Conservation (phyloP, 2,888 invertebrate species). For the Laothoe populi region DNA sequence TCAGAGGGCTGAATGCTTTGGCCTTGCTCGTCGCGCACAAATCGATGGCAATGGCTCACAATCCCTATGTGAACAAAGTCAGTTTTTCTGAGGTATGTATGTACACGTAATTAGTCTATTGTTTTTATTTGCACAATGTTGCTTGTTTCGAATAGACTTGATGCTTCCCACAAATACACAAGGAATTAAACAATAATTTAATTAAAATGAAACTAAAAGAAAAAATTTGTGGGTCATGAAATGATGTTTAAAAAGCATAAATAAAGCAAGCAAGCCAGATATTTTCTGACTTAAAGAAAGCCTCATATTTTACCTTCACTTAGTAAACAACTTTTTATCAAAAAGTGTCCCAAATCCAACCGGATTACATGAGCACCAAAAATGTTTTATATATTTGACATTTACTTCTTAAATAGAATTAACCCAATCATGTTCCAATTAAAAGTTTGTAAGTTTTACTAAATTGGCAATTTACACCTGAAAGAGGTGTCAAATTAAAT, state of each 20-base stretch:
- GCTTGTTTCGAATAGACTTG: too few species aligned
- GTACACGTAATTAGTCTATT: background rate
- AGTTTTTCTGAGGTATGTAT: constrained; percentile 78
- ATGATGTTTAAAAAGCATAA: too few species aligned
- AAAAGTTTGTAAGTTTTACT: constrained; percentile 4
- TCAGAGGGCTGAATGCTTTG: constrained; percentile 82
- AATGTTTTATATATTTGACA: background rate
- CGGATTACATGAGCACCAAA: background rate
- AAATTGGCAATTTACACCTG: constrained; percentile 13
- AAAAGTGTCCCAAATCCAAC: background rate
- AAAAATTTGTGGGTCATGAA: too few species aligned
- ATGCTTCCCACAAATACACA: too few species aligned
- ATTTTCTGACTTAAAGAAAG: too few species aligned
- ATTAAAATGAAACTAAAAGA: too few species aligned
- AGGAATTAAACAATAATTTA: too few species aligned
- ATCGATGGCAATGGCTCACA: constrained; percentile 85
- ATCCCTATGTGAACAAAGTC: constrained; percentile 84
- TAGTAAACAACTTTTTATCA: too few species aligned
- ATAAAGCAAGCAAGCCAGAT: too few species aligned
- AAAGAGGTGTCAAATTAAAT: constrained; percentile 1
- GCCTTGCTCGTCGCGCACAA: constrained; percentile 84
- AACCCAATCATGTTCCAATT: background rate
- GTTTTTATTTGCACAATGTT: too few species aligned
- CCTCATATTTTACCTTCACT: too few species aligned
- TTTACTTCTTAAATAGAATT: constrained; percentile 2